Base-by-base conservation (phyloP, 2,797 vertebrate genomes). In the Phoebastria nigripes region DNA sequence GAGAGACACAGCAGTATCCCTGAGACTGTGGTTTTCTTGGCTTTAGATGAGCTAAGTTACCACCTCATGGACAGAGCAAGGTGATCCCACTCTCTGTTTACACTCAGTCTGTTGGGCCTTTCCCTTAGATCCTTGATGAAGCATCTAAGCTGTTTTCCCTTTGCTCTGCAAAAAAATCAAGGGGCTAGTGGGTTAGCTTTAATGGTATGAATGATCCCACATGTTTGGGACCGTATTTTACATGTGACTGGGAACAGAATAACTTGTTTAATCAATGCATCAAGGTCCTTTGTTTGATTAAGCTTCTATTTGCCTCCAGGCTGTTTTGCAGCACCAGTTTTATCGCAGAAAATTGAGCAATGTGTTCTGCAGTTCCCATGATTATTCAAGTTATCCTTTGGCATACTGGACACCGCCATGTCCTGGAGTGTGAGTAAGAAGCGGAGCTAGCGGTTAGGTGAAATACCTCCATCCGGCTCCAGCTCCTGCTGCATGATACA, bases 241-340 rank as follows among this genome's bases (percentile, higher is more conserved):
- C 65, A 81, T 76, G 84, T 69, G 42, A 93, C 92, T 94, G 52
- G 62, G 65, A 95, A 69, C 58, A 86, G 69, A 81, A 47, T 33
- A 88, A 95, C 67, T 94, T 83, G 58, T 66, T 93, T 94, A 92
- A 96, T 96, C 84, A 93, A 94, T 93, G 54, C 76, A 96, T 93
- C 89, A 72, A 92, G 84, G 69, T 93, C 66, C 52, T 86, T 94
- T 93, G 80, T 90, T 95, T 94, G 90, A 95, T 94, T 90, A 93
- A 85, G 56, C 58, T 93, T 86, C 92, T 72, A 66, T 79, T 89
- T 89, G 58, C 66, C 96, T 88, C n/a, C 39, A 39, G 93, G 91
- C 55, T 83, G 73, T 88, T 94, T 93, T 12, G 3, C 82, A 93
- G 94, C 87, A 90, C 81, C 54, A 87, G 73, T 82, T 96, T 93